Base-by-base conservation (phyloP, 2,888 invertebrate species). In the Mythimna pallens region DNA sequence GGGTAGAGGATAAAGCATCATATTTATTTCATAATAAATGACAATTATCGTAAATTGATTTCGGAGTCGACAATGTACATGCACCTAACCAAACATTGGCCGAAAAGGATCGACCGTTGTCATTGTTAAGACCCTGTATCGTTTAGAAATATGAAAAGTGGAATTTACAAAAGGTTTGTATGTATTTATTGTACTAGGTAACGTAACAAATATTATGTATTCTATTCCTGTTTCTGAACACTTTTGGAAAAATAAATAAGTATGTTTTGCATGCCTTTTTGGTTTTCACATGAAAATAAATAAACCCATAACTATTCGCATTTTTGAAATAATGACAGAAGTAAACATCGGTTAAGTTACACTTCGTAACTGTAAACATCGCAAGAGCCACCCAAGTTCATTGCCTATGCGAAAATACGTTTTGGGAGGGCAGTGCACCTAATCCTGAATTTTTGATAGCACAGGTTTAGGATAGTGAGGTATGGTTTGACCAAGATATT, bases 51-150 rank as follows among this genome's bases (percentile, higher is more conserved):
- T 95, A 95, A 96, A 96, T 96, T 95, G 96, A 96, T 95, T 95
- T 93, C 90, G 82, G 86, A 88, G 89, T 89, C 88, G 89, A 96
- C 95, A 96, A 96, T 94, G 88, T 91, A 90, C 92, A 93, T 88
- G 97, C 97, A 97, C 97, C 97, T 97, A 97, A 97, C 97, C 97
- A 97, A 97, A 97, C 97, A 97, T 97, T 97, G 97, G 96, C 97
- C 97, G 96, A 91, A 96, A 96, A 94, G 95, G 94, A 93, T 93
- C 95, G 92, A 87, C 88, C 93, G 91, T 78, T 94, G 93, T 93
- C 94, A 94, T 95, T 95, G 95, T 95, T 89, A 84, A 87, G 89
- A 88, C 70, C 87, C 86, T 86, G 84, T 81, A 83, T 83, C 75
- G 80, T 73, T 85, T 86, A 92, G 92, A 91, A 88, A 74, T 81